Conservation (phyloP, 2,888 invertebrate species). For the Lasioglossum villosulum region DNA sequence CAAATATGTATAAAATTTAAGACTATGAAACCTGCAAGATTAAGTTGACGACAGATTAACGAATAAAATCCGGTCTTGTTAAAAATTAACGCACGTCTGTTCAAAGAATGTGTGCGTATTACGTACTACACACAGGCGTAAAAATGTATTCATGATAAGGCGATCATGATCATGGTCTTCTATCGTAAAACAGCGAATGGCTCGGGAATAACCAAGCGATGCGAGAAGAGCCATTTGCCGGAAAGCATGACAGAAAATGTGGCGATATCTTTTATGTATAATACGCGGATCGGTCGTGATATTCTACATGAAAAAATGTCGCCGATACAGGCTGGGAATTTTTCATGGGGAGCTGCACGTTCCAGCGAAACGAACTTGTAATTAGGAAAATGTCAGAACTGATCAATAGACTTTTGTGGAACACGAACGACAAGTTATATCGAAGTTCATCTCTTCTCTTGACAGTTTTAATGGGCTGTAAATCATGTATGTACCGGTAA, state of each 20-base stretch:
- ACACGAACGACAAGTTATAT: not conserved
- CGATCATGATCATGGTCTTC: not conserved
- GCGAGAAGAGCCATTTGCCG: not conserved
- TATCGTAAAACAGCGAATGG: not conserved
- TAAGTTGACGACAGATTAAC: not conserved
- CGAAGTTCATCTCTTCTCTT: not conserved
- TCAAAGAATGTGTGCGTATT: not conserved
- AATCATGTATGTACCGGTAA: not conserved
- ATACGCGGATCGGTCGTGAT: not conserved
- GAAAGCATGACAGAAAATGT: not conserved
- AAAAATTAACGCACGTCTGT: not conserved
- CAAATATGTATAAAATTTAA: not conserved
- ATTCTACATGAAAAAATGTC: conserved; percentile 7
- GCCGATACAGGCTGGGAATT: not conserved
- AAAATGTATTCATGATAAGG: not conserved
- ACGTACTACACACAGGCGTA: not conserved
- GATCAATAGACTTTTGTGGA: not conserved
- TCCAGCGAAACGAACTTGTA: not conserved
- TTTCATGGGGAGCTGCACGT: not conserved
- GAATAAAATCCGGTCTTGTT: not conserved
- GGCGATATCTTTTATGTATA: not conserved
- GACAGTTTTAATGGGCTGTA: not conserved
- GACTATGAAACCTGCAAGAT: not conserved
- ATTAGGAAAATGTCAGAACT: not conserved
- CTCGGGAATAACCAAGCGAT: conserved; percentile 6